Conservation (phyloP, 2,888 invertebrate species). For the Orthonevra nobilis region DNA sequence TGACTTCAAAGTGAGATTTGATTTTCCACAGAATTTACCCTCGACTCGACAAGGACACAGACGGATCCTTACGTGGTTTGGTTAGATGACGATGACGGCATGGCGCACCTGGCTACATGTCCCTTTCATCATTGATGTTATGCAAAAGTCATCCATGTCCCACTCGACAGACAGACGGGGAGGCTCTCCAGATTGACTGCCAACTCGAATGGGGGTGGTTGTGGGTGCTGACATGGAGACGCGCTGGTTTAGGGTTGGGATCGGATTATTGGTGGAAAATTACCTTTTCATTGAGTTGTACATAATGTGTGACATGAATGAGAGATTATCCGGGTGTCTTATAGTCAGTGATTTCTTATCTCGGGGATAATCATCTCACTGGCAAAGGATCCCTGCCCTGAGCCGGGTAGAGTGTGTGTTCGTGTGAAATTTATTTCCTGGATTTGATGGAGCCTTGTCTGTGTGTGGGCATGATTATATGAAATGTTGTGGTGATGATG, state of each 20-base stretch:
- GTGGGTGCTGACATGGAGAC: background rate
- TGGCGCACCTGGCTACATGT: conserved; percentile 59
- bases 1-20: conserved; percentile 68
- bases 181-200: conserved; percentile 24
- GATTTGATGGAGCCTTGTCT: conserved; percentile 29
- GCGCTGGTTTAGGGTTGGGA: conserved; percentile 12
- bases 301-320: conserved; percentile 66
- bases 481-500: conserved; percentile 1
- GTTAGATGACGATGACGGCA: conserved; percentile 34
- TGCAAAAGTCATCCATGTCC: conserved; percentile 40
- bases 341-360: conserved; percentile 52
- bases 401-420: conserved; percentile 1
- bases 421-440: conserved; percentile 57
- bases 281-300: conserved; percentile 69
- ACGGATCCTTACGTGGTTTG: no score
- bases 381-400: conserved; percentile 3
- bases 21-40: conserved; percentile 68
- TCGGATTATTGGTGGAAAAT: conserved; percentile 66
- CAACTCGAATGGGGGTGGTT: background rate
- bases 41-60: background rate
- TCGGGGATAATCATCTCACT: conserved; percentile 44
- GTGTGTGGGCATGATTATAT: background rate
- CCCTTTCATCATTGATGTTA: conserved; percentile 55
- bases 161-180: conserved; percentile 10
- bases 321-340: conserved; percentile 57